Evolutionary conservation across 2,888 invertebrate species (phyloP), one percentile per base, ranked within the genome.

Genomic region (Litoditis marina): DNA sequence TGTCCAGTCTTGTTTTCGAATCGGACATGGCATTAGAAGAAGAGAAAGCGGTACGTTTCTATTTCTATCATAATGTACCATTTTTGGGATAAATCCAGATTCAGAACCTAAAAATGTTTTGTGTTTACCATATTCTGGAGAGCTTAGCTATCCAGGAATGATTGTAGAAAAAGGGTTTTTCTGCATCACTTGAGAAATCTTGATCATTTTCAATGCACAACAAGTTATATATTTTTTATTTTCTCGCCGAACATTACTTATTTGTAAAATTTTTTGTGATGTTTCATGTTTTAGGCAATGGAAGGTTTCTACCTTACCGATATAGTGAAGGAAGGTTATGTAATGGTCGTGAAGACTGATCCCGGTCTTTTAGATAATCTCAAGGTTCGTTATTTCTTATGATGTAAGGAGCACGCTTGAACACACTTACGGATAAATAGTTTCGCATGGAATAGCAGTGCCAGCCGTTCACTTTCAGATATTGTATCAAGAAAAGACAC

Each of bases 21-120:
- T 73, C 76, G 7, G 80, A 80, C 63, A 66, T 80, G 64, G 77
- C 78, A 2, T 46, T 71, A 22, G 78, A 78, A 32, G 80, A 79
- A 52, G 78, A 77, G 46, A 70, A 68, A 63, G 69, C 75, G 8
- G 69, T 60, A 52, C 2, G 47, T 57, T 7, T 50, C 19, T 7
- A 13, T 5, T 2, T 54, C 25, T 36, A n/a, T 22, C 13, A 8
- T 51, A 25, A n/a, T 31, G 22, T 55, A 49, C n/a, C 60, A 1
- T 61, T n/a, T n/a, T n/a, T n/a, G n/a, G n/a, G n/a, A n/a, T n/a
- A n/a, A n/a, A n/a, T n/a, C n/a, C n/a, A n/a, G n/a, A n/a, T n/a
- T n/a, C n/a, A n/a, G n/a, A n/a, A n/a, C n/a, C n/a, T n/a, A n/a
- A n/a, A n/a, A n/a, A n/a, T n/a, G n/a, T n/a, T n/a, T n/a, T n/a